Base-by-base conservation (phyloP, 1,140 invertebrate species). In the Onthophagus taurus region DNA sequence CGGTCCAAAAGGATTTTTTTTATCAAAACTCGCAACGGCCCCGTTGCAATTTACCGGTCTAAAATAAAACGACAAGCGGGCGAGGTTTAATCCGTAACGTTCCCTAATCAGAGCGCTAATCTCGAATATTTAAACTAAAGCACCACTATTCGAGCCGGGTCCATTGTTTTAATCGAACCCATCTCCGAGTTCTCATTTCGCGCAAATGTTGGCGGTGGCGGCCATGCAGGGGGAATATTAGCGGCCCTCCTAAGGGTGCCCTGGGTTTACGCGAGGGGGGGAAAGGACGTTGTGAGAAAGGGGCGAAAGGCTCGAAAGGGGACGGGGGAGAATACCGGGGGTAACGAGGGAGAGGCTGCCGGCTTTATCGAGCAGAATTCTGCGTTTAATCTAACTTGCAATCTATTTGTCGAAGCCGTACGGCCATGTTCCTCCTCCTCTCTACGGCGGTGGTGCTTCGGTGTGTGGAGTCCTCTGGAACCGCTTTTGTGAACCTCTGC, bases 131-230 rank as follows among this genome's bases (percentile, higher is more conserved):
- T 47, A 47, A 31, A 34, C 26, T 47, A 47, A 42, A 41, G 23
- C 14, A 44, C 31, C 29, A 47, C 37, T 47, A 47, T 47, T 47
- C 38, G 48, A 45, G 50, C n/a, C 44, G 57, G 54, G 34, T 51
- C 49, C 60, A 60, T 63, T 63, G 60, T 63, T 63, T 63, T 61
- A 63, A 63, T 61, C 59, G 59, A 61, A 61, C 59, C 59, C 60
- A 61, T 61, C 60, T 63, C 59, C 48, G n/a, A 55, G 57, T 60
- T 61, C 60, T 61, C 58, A 61, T 61, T 61, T 61, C 51, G 60
- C 54, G 58, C 58, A 59, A 60, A 60, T 62, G 58, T 60, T 57
- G 52, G 57, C 53, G 45, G 57, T 57, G 52, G 57, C 53, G 45
- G 57, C 44, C 53, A 54, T 54, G 52, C 47, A n/a, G 42, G 51